phyloP scores from a whole-genome alignment of 2,888 invertebrate species.

The Periphyllus acericola region DNA sequence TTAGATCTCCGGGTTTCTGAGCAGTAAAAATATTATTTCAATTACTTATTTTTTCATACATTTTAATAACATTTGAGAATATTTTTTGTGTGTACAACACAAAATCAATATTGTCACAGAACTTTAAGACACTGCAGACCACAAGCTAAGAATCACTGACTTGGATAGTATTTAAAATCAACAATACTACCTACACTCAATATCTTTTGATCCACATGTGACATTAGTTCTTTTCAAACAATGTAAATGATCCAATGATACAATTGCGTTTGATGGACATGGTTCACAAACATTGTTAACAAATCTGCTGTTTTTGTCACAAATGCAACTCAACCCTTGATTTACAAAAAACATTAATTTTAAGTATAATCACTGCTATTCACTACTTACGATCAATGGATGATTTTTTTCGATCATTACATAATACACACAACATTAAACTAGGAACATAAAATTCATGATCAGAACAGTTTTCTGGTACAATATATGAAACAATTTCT shows the following conservation, averaged over 20 bases:
- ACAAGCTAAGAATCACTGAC: too few relatives aligned
- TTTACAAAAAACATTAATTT: background rate
- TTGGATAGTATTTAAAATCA: background rate
- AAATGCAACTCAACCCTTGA: conserved; percentile 37
- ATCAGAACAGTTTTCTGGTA: conserved; percentile 49
- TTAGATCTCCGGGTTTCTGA: too few relatives aligned
- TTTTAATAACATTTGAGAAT: background rate
- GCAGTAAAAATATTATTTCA: too few relatives aligned
- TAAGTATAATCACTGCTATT: background rate
- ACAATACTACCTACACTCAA: conserved; percentile 43
- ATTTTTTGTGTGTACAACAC: background rate
- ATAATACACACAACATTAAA: conserved; percentile 25
- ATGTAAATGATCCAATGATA: conserved; percentile 34
- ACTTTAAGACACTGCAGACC: too few relatives aligned
- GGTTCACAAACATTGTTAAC: conserved; percentile 38
- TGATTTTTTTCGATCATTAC: conserved; percentile 35
- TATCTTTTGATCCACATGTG: conserved; percentile 53
- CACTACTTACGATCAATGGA: conserved; percentile 43
- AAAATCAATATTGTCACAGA: too few relatives aligned
- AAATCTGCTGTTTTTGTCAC: conserved; percentile 49
- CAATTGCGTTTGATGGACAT: conserved; percentile 28
- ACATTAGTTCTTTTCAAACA: conserved; percentile 41
- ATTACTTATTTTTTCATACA: too few relatives aligned
- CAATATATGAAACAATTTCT: conserved; percentile 46
- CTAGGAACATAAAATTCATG: conserved; percentile 44